Percentiles rank a stretch among this genome's conserved stretches.
Conservation (phyloP, 2,888 invertebrate species). For the Laspeyria flexula region DNA sequence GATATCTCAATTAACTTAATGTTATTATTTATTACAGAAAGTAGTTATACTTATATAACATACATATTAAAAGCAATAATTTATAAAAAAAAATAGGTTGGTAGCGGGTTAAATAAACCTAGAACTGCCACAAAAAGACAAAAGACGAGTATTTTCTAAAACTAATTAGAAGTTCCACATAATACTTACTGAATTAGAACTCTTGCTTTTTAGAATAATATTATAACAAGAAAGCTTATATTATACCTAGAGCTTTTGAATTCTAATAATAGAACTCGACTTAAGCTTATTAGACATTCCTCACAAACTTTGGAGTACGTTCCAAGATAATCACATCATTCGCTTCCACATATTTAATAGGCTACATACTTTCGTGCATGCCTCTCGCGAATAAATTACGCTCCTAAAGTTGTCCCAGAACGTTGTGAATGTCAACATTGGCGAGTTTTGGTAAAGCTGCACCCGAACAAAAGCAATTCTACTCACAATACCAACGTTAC, state of each 20-base stretch:
- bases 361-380: conserved; percentile 16
- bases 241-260: background rate
- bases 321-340: conserved; percentile 6
- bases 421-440: conserved; percentile 22
- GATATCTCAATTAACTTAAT: no score
- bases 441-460: conserved; percentile 35
- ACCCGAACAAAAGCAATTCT: conserved; percentile 49
- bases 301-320: conserved; percentile 6
- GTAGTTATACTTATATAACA: no score
- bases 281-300: background rate
- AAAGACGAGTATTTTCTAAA: background rate
- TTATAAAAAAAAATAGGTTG: no score
- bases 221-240: background rate
- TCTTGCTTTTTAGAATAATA: background rate
- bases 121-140: conserved; percentile 1
- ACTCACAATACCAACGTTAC: conserved; percentile 57
- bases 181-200: no score
- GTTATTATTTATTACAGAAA: no score
- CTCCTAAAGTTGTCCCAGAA: conserved; percentile 5
- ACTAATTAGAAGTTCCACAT: background rate
- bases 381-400: conserved; percentile 20
- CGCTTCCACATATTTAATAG: conserved; percentile 8
- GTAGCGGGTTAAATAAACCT: no score
- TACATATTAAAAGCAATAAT: no score
- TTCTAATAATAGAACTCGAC: background rate